These are phyloP conservation scores for Cardiocondyla obscurior DNA, from an alignment of 1,140 invertebrate species.

Conservation along the genomic window DNA sequence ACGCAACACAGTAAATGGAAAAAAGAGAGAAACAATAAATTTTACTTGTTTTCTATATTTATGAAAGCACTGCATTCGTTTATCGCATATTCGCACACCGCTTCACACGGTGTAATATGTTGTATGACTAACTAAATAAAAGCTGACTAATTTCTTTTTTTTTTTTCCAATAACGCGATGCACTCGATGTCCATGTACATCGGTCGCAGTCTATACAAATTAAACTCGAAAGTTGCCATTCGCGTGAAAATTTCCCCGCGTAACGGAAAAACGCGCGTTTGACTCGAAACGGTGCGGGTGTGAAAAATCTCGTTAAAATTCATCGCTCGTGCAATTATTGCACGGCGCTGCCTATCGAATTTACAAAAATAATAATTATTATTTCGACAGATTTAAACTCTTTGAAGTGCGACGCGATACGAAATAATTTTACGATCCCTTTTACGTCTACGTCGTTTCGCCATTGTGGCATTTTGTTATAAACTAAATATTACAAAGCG, in stretches of 20 bases:
- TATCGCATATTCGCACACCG: slow-evolving; percentile 20
- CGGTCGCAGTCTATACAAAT: slow-evolving; percentile 28
- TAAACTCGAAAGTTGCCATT: slow-evolving; percentile 23
- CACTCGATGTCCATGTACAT: background rate
- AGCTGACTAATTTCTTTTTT: slow-evolving; percentile 34
- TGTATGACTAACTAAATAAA: slow-evolving; percentile 6
- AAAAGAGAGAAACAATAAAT: background rate
- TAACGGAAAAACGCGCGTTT: background rate
- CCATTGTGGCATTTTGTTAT: background rate
- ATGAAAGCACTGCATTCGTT: slow-evolving; percentile 13
- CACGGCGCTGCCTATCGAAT: background rate
- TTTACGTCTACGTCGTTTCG: background rate
- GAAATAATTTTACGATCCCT: background rate
- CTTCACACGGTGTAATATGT: slow-evolving; percentile 23
- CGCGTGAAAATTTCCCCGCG: slow-evolving; percentile 6
- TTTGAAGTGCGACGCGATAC: background rate
- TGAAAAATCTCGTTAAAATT: slow-evolving; percentile 30
- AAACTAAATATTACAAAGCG: too few species aligned
- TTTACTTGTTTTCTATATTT: background rate
- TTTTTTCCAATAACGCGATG: slow-evolving; percentile 10
- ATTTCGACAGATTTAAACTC: background rate
- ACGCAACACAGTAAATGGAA: background rate
- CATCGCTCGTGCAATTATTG: background rate
- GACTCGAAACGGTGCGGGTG: background rate
- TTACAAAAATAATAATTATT: background rate